Evolutionary conservation across 2,113 vertebrate genomes (phyloP), one percentile per base, ranked within the genome.

Genomic region (Gadus chalcogrammus): DNA sequence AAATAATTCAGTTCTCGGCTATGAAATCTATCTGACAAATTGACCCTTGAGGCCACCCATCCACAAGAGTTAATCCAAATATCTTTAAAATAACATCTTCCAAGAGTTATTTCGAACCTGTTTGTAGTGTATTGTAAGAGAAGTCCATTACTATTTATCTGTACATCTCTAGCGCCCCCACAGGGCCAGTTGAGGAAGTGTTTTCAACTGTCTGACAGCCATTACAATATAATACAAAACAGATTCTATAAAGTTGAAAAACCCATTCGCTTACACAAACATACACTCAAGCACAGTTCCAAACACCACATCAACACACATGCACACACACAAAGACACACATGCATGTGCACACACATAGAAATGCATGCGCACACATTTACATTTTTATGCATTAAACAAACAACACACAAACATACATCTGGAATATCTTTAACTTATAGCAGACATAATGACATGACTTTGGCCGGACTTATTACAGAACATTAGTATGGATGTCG

Each of bases 191-290:
- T 68, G 71, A 80, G 67, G 74, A 77, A 77, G 67, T 71, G 75
- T 71, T 48, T 70, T 79, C 77, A 58, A 85, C 84, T 84, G 81
- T 90, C 90, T 89, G 86, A 82, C 82, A 85, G 83, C 75, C 81
- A 87, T 88, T 91, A 84, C 76, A 73, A 58, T 65, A 74, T 84
- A 88, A 91, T 88, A 77, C 75, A 83, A 82, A 88, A 79, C 90
- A 91, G 88, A 90, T 88, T 88, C 81, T 68, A 52, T 69, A 66
- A 64, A 75, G 85, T 82, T 78, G 79, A 78, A 76, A 55, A 18
- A 67, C 31, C 42, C 17, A 18, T 15, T 8, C 17, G 20, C 64
- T 13, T 16, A 20, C 74, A 69, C 79, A 63, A 76, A 68, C 68
- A 79, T 60, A 28, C 52, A 69, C 53, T 68, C 72, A 79, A 60